Percentiles rank a stretch among this genome's conserved stretches.
Conservation (phyloP, 2,797 vertebrate species). For the Diglossa cyanea region DNA sequence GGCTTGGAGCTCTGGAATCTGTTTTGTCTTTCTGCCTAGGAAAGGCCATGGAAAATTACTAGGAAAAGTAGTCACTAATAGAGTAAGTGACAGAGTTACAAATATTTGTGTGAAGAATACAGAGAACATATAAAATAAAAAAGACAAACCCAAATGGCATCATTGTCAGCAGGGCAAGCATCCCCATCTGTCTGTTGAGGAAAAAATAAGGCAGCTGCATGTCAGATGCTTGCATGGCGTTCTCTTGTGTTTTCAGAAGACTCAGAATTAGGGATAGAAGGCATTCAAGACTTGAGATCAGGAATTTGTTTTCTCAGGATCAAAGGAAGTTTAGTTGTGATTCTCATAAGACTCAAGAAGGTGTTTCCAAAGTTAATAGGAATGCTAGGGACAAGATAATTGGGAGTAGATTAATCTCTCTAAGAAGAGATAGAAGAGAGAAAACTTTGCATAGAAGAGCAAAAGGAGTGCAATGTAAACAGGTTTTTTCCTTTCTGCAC, state of each 20-base stretch:
- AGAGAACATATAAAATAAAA: neutral
- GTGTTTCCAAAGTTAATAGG: neutral
- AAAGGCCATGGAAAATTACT: neutral
- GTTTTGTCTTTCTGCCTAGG: neutral
- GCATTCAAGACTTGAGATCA: neutral
- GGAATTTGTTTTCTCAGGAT: neutral
- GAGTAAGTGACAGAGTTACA: accelerated
- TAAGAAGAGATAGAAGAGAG: neutral
- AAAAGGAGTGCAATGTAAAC: neutral
- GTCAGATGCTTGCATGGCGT: neutral
- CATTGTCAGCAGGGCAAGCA: neutral
- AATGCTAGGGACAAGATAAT: neutral
- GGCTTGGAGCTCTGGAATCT: neutral
- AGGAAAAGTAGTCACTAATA: no score
- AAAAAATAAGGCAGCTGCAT: neutral
- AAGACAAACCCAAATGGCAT: accelerated
- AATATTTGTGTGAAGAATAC: neutral
- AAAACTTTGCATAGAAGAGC: neutral
- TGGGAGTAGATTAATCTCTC: neutral
- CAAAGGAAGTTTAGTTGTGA: neutral
- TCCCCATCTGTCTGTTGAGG: neutral
- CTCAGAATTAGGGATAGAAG: neutral
- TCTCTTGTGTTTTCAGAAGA: neutral
- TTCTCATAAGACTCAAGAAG: neutral
- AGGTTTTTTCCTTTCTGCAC: neutral